Conservation (phyloP, 2,113 vertebrate genomes). For the Ailurus styani region DNA sequence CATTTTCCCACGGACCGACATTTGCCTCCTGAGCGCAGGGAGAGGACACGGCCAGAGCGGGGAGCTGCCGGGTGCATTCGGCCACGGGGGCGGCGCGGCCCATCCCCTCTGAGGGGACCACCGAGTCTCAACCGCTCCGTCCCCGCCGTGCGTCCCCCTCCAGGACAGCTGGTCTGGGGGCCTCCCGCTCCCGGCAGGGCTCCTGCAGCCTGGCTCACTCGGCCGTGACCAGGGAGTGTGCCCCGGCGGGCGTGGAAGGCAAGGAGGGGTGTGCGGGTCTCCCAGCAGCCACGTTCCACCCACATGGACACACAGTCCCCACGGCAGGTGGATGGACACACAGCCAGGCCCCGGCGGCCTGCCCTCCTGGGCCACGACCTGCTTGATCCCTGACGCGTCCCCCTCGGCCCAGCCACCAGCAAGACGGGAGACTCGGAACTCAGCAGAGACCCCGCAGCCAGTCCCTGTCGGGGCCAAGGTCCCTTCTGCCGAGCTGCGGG, state of each 20-base stretch:
- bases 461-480: fast-evolving
- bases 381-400: fast-evolving
- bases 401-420: fast-evolving
- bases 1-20: fast-evolving
- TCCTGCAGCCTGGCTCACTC: too few relatives aligned
- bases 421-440: fast-evolving
- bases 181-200: fast-evolving
- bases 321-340: neutral
- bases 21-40: too few relatives aligned
- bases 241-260: fast-evolving
- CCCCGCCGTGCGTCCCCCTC: neutral
- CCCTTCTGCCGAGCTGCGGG: fast-evolving
- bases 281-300: neutral
- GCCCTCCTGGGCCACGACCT: fast-evolving
- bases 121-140: neutral
- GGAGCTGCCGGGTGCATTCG: neutral
- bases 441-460: neutral
- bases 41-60: neutral
- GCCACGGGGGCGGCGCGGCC: neutral
- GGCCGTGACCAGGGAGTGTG: neutral
- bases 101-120: neutral
- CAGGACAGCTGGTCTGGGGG: neutral
- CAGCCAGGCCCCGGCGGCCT: neutral
- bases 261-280: neutral
- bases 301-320: neutral